phyloP scores from a whole-genome alignment of 2,888 invertebrate genomes.

The Choreutis nemorana region DNA sequence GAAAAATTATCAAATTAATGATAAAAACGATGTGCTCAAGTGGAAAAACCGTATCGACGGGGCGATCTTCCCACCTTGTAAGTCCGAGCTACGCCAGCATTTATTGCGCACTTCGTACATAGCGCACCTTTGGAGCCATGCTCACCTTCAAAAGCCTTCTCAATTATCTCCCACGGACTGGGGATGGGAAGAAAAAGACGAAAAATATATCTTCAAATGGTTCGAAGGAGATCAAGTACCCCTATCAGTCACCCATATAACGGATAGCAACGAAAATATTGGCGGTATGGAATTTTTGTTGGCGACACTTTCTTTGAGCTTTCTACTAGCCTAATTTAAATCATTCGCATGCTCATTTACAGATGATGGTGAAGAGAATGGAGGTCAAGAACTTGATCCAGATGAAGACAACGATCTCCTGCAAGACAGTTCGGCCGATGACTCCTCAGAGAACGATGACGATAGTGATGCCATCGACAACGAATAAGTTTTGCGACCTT shows the following conservation, averaged over 20 bases:
- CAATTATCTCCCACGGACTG: conserved; percentile 10
- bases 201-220: conserved; percentile 14
- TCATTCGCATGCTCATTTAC: conserved; percentile 1
- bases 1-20: conserved; percentile 2
- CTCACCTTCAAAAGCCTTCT: conserved; percentile 9
- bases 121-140: conserved; percentile 14
- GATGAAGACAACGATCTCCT: conserved; percentile 1
- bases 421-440: conserved; percentile 1
- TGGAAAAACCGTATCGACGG: conserved; percentile 3
- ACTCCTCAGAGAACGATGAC: conserved; percentile 1
- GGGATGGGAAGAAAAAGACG: conserved; percentile 12
- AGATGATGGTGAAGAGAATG: conserved; percentile 1
- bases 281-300: conserved; percentile 1
- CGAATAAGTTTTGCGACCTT: conserved; percentile 1
- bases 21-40: conserved; percentile 1
- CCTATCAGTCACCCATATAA: conserved; percentile 3
- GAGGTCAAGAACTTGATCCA: background rate
- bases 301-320: conserved; percentile 1
- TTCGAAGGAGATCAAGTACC: conserved; percentile 18
- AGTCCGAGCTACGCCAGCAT: conserved; percentile 15
- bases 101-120: conserved; percentile 2
- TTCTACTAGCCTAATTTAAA: conserved; percentile 1
- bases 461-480: conserved; percentile 1
- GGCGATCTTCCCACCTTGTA: conserved; percentile 14
- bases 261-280: conserved; percentile 2